Percentiles rank a stretch among this genome's conserved stretches.
These are phyloP conservation scores for Bugula neritina DNA, from an alignment of 2,888 invertebrate species.

Conservation along the genomic window DNA sequence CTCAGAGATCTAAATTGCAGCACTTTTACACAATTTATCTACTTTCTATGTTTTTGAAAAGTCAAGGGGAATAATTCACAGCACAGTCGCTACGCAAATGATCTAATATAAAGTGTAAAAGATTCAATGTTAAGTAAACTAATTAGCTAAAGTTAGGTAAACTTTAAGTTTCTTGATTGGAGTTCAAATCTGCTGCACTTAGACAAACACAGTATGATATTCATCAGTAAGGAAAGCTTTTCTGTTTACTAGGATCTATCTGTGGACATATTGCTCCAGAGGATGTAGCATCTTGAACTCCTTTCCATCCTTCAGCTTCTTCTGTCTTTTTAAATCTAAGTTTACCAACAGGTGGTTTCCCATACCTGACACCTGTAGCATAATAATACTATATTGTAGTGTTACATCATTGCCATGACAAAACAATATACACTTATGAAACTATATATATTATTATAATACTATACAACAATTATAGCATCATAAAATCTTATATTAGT, in stretches of 20 bases:
- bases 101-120: too few species aligned
- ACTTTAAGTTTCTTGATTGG: too few species aligned
- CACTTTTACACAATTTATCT: too few species aligned
- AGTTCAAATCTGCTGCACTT: background rate
- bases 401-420: slow-evolving; percentile 1
- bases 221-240: background rate
- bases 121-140: too few species aligned
- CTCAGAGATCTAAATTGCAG: too few species aligned
- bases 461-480: background rate
- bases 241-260: background rate
- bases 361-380: slow-evolving; percentile 1
- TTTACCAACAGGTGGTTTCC: background rate
- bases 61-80: too few species aligned
- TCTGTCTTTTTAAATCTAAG: background rate
- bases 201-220: background rate
- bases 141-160: too few species aligned
- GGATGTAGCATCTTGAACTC: background rate
- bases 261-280: background rate
- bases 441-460: background rate
- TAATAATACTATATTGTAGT: background rate
- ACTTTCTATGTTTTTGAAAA: too few species aligned
- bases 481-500: background rate
- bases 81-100: too few species aligned
- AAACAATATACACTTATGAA: background rate
- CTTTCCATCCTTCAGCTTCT: background rate